phyloP scores from a whole-genome alignment of 2,888 invertebrate genomes.

The Eurytoma californica region DNA sequence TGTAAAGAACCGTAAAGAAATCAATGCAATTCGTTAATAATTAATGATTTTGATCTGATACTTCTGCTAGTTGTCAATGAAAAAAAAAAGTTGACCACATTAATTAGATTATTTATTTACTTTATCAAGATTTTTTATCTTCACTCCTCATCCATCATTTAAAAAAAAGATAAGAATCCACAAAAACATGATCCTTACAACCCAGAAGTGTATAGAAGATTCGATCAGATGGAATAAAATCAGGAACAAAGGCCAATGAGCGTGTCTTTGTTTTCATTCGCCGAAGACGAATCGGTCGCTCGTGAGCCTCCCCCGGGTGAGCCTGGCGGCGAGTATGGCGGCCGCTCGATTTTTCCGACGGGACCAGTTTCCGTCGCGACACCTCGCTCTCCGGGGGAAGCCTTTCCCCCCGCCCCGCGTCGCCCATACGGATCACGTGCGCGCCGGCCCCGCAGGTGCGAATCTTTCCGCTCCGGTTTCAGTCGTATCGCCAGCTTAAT shows the following conservation, averaged over 20 bases:
- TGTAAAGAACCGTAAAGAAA: too few relatives aligned
- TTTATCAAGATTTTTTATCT: not conserved
- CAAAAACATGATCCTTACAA: not conserved
- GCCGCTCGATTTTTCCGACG: slow-evolving; percentile 47
- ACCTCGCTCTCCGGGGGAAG: not conserved
- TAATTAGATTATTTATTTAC: too few relatives aligned
- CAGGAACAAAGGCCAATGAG: not conserved
- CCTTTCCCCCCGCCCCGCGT: not conserved
- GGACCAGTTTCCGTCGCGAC: slow-evolving; percentile 38
- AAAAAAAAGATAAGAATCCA: not conserved
- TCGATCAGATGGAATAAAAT: slow-evolving; percentile 1
- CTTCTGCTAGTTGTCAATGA: too few relatives aligned
- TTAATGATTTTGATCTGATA: too few relatives aligned
- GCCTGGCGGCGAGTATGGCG: slow-evolving; percentile 16
- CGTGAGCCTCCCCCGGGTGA: slow-evolving; percentile 13
- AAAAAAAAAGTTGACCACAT: too few relatives aligned
- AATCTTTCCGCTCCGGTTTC: not conserved
- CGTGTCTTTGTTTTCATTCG: slow-evolving; percentile 34
- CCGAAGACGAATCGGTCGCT: not conserved
- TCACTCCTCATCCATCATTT: not conserved
- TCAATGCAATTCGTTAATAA: too few relatives aligned
- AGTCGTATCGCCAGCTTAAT: too few relatives aligned
- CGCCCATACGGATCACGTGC: slow-evolving; percentile 39
- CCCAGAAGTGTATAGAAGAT: not conserved
- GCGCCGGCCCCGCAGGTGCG: not conserved